Base-by-base conservation (phyloP, 2,113 vertebrate genomes). In the Toxotes chatareus region DNA sequence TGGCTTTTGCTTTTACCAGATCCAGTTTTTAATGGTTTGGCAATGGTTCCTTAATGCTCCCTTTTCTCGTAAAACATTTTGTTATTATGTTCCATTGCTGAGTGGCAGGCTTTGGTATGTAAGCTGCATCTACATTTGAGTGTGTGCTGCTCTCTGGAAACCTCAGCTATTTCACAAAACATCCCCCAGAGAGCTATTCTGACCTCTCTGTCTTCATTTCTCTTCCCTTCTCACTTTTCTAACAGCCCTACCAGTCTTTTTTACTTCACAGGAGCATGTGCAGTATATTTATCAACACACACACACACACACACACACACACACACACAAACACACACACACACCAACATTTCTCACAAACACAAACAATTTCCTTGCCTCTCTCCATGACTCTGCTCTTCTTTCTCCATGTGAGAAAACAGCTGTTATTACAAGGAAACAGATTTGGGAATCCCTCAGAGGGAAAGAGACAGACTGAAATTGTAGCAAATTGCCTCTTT, bases 381-480 rank as follows among this genome's bases (percentile, higher is more conserved):
- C 3, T 61, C 46, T 42, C 5, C 3, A 16, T 23, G 32, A 10
- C 44, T 16, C 44, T 4, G 1, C 31, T 12, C 17, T 2, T 73
- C 32, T 32, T 9, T 23, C 44, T 32, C 42, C 31, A 9, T 40
- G 8, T 34, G 53, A 57, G n/a, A 60, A 31, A 42, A 66, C 65
- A 73, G 56, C 63, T 76, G 57, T 38, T 46, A 32, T 17, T 57
- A 38, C 56, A 55, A 49, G 2, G 56, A 75, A 63, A 72, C 47
- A 68, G 14, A 47, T 66, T 56, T 55, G 16, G 32, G 10, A 77
- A 76, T 46, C 55, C 21, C 36, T 76, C 4, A 31, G n/a, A 64
- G 32, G 31, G 5, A 65, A 73, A 73, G 60, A 64, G 40, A 55
- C 0, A 10, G 32, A 67, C 16, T 59, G 21, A 53, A 47, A 47